Percentiles rank a stretch among this genome's conserved stretches.
Conservation (phyloP, 2,888 invertebrate species). For the Lasioglossum oenotherae region DNA sequence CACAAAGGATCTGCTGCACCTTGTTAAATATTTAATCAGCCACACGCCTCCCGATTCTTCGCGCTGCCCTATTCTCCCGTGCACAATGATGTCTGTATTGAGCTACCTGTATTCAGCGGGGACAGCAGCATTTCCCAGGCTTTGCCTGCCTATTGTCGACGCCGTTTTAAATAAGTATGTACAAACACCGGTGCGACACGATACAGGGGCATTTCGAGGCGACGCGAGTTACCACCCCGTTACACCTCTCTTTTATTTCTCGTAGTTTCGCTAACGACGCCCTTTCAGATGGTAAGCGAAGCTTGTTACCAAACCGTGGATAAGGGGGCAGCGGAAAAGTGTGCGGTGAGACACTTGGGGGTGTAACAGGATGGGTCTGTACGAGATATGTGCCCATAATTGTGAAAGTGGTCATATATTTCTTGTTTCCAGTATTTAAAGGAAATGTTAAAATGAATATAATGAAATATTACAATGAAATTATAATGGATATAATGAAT, state of each 20-base stretch:
- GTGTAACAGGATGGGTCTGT: too few species aligned
- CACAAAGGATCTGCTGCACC: constrained; percentile 26
- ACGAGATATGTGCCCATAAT: too few species aligned
- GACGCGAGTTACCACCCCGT: not conserved
- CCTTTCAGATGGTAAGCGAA: constrained; percentile 9
- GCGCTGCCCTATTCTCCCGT: constrained; percentile 22
- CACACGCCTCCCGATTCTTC: constrained; percentile 9
- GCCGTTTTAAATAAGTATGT: constrained; percentile 13
- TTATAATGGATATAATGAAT: too few species aligned
- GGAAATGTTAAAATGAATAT: too few species aligned
- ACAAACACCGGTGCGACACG: not conserved
- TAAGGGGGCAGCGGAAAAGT: not conserved
- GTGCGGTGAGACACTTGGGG: not conserved
- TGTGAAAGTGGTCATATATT: too few species aligned
- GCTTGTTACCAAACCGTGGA: not conserved
- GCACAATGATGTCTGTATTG: constrained; percentile 20
- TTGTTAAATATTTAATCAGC: constrained; percentile 35
- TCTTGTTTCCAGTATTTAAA: too few species aligned
- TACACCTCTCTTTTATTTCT: not conserved
- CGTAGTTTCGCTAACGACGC: not conserved
- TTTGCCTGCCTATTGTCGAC: constrained; percentile 6
- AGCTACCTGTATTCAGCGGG: constrained; percentile 23
- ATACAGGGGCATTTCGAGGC: not conserved
- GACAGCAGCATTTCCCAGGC: constrained; percentile 5
- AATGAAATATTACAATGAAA: too few species aligned